Evolutionary conservation across 1,140 invertebrate species (phyloP).

Genomic region (Pseudomyrmex cubaensis): DNA sequence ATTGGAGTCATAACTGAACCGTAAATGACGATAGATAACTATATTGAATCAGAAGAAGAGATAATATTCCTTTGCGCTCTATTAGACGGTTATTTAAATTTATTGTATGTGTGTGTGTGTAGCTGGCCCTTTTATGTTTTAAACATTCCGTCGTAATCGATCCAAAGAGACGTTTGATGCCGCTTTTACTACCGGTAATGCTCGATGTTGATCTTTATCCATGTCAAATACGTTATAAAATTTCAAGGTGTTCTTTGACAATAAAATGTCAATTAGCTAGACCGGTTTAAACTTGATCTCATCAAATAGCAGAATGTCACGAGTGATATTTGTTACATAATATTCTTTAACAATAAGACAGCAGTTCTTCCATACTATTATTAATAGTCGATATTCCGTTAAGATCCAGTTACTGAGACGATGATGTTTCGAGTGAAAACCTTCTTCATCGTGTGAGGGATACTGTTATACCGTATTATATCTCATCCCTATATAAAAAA

Average conservation of each 20-base stretch:
- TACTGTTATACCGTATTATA: constrained; percentile 5
- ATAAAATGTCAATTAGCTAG: constrained; percentile 22
- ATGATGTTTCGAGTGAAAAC: background rate
- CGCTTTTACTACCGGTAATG: background rate
- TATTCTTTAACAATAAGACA: background rate
- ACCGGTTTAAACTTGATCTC: background rate
- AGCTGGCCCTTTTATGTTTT: background rate
- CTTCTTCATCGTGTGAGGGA: background rate
- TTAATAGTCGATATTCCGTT: background rate
- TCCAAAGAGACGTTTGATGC: background rate
- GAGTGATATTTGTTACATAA: background rate
- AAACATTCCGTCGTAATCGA: background rate
- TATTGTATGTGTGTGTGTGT: background rate
- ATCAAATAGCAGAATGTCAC: background rate
- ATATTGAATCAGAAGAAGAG: constrained; percentile 12
- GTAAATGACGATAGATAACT: constrained; percentile 61
- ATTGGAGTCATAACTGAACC: constrained; percentile 57
- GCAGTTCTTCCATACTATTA: background rate
- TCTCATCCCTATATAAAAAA: background rate
- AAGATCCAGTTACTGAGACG: background rate
- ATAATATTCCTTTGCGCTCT: constrained; percentile 17
- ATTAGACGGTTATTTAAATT: background rate
- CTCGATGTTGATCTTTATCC: background rate
- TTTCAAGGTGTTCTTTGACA: background rate
- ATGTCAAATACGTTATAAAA: background rate